Evolutionary conservation across 2,797 vertebrate species (phyloP).

Genomic region (Alectoris magna): DNA sequence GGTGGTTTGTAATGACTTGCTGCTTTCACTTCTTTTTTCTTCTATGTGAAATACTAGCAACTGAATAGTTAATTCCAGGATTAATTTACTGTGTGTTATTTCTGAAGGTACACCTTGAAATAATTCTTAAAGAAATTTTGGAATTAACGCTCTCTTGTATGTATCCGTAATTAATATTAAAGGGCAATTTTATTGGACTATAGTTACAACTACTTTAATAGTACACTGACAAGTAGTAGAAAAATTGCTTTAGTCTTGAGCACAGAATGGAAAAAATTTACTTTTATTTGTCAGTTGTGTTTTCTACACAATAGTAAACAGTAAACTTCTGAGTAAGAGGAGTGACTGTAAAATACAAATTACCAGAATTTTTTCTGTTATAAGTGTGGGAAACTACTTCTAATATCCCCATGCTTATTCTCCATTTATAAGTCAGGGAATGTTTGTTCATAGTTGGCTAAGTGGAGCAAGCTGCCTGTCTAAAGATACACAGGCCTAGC

Average conservation of each 20-base stretch:
- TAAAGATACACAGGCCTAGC: neutral
- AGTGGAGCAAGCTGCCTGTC: neutral
- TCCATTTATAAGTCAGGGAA: neutral
- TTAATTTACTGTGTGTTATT: neutral
- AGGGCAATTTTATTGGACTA: neutral
- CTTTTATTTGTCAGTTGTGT: neutral
- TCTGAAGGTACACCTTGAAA: neutral
- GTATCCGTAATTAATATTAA: neutral
- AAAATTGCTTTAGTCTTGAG: constrained; percentile 2
- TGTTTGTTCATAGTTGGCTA: neutral
- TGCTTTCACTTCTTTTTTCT: neutral
- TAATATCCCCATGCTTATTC: neutral
- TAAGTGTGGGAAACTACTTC: neutral
- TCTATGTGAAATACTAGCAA: neutral
- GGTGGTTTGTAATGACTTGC: neutral
- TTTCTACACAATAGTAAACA: neutral
- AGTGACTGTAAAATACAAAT: neutral
- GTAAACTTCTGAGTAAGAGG: neutral
- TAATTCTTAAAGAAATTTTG: neutral
- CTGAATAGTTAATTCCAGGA: neutral
- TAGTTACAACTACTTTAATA: neutral
- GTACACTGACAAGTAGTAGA: neutral
- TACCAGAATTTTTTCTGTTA: neutral
- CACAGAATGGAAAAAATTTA: neutral
- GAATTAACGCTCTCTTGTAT: neutral